These are phyloP conservation scores for Drosophila barbarae DNA, from an alignment of 2,888 invertebrate genomes.

Conservation along the genomic window DNA sequence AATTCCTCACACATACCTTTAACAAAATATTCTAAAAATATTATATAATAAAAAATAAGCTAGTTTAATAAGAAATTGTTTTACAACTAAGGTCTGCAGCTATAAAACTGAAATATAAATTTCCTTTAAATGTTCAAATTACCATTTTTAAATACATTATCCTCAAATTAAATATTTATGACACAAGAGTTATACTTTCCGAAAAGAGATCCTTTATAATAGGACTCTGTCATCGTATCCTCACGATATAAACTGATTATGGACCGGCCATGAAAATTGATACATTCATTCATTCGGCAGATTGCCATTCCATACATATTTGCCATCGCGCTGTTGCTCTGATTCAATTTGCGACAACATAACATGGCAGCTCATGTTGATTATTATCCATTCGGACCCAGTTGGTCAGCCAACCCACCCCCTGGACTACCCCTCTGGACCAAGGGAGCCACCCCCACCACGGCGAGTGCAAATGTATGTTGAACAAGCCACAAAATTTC, in stretches of 20 bases:
- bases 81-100: too few relatives aligned
- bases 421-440: conserved; percentile 3
- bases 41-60: too few relatives aligned
- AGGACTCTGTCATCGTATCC: not conserved
- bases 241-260: conserved; percentile 59
- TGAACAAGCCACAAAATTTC: conserved; percentile 69
- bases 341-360: conserved; percentile 70
- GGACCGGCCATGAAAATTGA: conserved; percentile 52
- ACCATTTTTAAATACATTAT: not conserved
- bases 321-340: conserved; percentile 48
- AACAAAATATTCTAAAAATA: not conserved
- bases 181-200: not conserved
- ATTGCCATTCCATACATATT: conserved; percentile 20
- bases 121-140: not conserved
- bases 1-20: not conserved
- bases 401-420: conserved; percentile 16
- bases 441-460: conserved; percentile 5
- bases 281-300: conserved; percentile 56
- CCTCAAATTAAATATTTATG: not conserved
- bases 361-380: conserved; percentile 68
- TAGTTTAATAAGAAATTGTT: too few relatives aligned
- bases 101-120: too few relatives aligned
- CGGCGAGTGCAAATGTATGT: conserved; percentile 60
- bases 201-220: not conserved
- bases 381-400: conserved; percentile 57